Evolutionary conservation across 2,113 vertebrate genomes (phyloP).

Genomic region (Pseudopodoces humilis): DNA sequence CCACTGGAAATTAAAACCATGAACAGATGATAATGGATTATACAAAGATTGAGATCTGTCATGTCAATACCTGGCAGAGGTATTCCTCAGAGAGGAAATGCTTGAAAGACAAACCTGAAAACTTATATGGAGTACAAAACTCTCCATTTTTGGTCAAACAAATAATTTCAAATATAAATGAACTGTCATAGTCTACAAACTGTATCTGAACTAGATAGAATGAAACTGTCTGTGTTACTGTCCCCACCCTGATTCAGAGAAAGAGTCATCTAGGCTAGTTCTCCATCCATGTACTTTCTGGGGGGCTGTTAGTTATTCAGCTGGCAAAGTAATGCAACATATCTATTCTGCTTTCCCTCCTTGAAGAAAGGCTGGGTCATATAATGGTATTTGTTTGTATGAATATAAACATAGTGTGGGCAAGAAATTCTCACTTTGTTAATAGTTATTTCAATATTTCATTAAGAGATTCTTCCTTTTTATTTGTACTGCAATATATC

Average conservation of each 20-base stretch:
- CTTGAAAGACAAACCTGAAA: neutral
- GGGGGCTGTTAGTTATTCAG: neutral
- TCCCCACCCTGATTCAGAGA: neutral
- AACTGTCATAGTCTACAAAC: neutral
- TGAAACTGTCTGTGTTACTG: neutral
- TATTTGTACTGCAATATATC: neutral
- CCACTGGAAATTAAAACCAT: neutral
- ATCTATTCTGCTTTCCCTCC: neutral
- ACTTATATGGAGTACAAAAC: neutral
- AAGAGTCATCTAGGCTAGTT: neutral
- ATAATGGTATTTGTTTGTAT: neutral
- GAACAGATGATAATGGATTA: neutral
- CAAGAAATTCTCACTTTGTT: neutral
- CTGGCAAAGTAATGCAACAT: neutral
- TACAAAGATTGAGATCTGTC: neutral
- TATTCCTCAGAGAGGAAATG: neutral
- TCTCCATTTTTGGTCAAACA: neutral
- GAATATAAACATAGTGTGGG: neutral
- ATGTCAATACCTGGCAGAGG: neutral
- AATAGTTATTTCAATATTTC: neutral
- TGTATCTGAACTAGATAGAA: neutral
- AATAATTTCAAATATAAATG: neutral
- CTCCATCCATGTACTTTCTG: neutral
- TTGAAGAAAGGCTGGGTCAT: neutral
- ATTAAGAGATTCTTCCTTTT: neutral